Base-by-base conservation (phyloP, 1,140 invertebrate species). In the Micrasema minimum region DNA sequence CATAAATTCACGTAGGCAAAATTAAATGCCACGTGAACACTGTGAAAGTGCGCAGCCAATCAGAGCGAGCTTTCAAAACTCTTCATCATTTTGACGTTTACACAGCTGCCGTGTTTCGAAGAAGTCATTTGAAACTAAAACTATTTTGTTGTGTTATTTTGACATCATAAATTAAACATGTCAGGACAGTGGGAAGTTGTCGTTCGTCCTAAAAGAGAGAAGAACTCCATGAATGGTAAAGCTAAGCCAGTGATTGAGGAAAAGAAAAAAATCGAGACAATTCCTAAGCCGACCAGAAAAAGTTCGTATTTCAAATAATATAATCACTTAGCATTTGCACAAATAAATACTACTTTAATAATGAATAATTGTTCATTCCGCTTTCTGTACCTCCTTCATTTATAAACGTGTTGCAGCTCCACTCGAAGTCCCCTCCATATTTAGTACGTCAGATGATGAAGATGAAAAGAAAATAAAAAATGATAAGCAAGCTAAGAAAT, bases 101-200 rank as follows among this genome's bases (percentile, higher is more conserved):
- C 46, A 35, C 45, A 66, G 43, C 62, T 51, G 46, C 43, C 62
- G 46, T 37, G 20, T 23, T 26, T n/a, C 22, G 14, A 10, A 43
- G 18, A 18, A 31, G 41, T 14, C 18, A 16, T 64, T 64, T 46
- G 6, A 45, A 64, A 64, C 26, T 66, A 38, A 45, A 64, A 64
- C 26, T 66, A 38, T 66, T 31, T 66, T 66, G 20, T 66, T 66
- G 23, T 37, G 20, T 53, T 51, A 50, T 66, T 51, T 38, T 38
- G 18, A 12, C 37, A 66, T 46, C 35, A 20, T 20, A 57, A 67
- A 26, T 41, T 59, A 41, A 18, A 45, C 38, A 92, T 91, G 90
- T 88, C 87, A 37, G 88, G 88, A 71, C 89, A 91, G 78, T 93
- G 91, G 91, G 91, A 92, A 90, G 86, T 92, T 76, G 91, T 93